Percentiles rank a stretch among this genome's conserved stretches.
These are phyloP conservation scores for Nothocercus julius DNA, from an alignment of 2,113 vertebrate genomes.

Conservation along the genomic window DNA sequence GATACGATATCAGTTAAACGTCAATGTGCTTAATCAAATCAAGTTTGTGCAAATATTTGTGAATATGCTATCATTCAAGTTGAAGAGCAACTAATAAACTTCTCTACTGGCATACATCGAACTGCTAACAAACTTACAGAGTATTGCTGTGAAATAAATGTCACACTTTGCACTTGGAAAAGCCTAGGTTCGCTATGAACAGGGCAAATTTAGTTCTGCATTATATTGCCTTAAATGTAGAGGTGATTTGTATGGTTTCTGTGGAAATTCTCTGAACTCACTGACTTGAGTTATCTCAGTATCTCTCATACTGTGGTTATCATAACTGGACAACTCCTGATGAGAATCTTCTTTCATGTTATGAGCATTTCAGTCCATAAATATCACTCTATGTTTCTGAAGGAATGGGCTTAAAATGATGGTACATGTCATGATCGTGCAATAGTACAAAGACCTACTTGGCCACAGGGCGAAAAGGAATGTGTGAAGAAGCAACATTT, in stretches of 20 bases:
- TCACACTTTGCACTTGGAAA: background rate
- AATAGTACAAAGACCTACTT: background rate
- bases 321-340: background rate
- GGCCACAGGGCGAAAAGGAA: background rate
- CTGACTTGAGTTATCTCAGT: background rate
- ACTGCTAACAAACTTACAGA: background rate
- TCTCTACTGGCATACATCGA: background rate
- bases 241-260: background rate
- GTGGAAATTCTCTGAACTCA: background rate
- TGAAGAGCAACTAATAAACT: background rate
- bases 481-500: background rate
- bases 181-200: background rate
- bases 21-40: background rate
- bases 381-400: conserved; percentile 8
- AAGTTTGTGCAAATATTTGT: background rate
- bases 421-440: background rate
- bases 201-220: background rate
- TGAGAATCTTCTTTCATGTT: background rate
- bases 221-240: background rate
- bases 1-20: background rate
- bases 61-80: background rate
- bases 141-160: background rate
- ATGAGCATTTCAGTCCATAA: background rate
- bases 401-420: background rate
- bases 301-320: background rate